Evolutionary conservation across 2,888 invertebrate species (phyloP).

Genomic region (Oxycera nigricornis): DNA sequence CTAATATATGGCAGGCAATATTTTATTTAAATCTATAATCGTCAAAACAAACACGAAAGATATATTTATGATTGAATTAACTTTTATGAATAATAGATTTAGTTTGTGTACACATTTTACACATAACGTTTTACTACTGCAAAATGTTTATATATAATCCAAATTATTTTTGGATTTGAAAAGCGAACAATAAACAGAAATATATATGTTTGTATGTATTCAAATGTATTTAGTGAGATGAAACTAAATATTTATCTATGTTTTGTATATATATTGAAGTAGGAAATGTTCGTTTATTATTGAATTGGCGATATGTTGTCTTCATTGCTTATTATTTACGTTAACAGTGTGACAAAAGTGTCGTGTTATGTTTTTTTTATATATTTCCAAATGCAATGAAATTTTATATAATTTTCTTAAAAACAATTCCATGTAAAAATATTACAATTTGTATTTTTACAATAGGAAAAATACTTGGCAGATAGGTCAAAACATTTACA

Average conservation of each 20-base stretch:
- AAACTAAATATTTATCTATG: background rate
- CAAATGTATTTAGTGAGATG: too few relatives aligned
- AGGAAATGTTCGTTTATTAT: background rate
- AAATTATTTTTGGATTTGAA: background rate
- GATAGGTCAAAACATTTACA: too few relatives aligned
- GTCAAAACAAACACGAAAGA: too few relatives aligned
- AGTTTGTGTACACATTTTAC: background rate
- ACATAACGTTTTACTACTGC: background rate
- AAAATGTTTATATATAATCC: background rate
- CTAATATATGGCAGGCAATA: constrained; percentile 38
- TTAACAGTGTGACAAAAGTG: background rate
- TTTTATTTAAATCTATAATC: background rate
- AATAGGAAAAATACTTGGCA: too few relatives aligned
- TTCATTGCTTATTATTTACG: background rate
- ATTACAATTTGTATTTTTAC: too few relatives aligned
- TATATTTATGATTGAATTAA: too few relatives aligned
- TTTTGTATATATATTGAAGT: background rate
- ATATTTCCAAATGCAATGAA: too few relatives aligned
- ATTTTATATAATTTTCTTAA: too few relatives aligned
- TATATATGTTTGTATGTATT: too few relatives aligned
- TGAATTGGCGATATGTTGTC: constrained; percentile 15
- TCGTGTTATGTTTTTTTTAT: too few relatives aligned
- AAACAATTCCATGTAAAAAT: too few relatives aligned
- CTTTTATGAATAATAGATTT: background rate
- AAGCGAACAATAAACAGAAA: background rate